Conservation (phyloP, 2,888 invertebrate species). For the Leptura quadrifasciata region DNA sequence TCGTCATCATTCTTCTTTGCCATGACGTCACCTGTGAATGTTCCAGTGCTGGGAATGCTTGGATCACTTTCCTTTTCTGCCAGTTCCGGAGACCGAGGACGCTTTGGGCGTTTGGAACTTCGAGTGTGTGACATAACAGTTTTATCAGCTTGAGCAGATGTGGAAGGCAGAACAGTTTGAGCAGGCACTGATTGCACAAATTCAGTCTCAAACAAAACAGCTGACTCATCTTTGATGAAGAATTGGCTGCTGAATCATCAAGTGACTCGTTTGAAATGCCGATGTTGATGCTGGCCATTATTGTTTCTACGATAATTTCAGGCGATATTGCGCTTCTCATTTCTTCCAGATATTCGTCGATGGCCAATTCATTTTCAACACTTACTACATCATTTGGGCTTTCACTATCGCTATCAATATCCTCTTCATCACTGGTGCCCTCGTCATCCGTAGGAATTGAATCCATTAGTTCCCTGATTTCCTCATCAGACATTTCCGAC, state of each 20-base stretch:
- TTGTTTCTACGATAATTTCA: too few relatives aligned
- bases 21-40: constrained; percentile 1
- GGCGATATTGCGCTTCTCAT: too few relatives aligned
- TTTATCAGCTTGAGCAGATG: not conserved
- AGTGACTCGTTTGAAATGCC: too few relatives aligned
- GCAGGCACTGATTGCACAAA: too few relatives aligned
- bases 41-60: not conserved
- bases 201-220: too few relatives aligned
- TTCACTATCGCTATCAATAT: not conserved
- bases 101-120: not conserved
- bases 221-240: too few relatives aligned
- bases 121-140: not conserved
- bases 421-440: not conserved
- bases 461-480: not conserved
- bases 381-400: not conserved
- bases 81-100: not conserved
- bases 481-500: too few relatives aligned
- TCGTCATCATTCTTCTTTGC: not conserved
- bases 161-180: not conserved
- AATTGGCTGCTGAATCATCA: too few relatives aligned
- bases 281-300: too few relatives aligned
- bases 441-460: not conserved
- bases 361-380: not conserved
- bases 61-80: not conserved
- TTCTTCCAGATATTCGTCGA: too few relatives aligned